phyloP scores from a whole-genome alignment of 2,797 vertebrate species.

The Rachycentron canadum region DNA sequence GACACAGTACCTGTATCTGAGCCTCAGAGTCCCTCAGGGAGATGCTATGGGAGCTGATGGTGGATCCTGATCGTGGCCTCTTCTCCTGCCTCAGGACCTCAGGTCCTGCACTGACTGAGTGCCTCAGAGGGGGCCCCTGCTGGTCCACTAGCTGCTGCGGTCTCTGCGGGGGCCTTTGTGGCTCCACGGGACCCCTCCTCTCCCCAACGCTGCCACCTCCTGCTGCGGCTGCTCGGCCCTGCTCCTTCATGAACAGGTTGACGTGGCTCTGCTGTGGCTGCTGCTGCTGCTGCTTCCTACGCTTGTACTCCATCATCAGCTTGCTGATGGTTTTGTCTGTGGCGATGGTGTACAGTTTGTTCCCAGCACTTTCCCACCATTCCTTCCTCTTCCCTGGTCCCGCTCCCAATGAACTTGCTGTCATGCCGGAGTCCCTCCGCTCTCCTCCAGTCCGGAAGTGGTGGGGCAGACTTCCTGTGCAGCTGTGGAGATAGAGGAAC shows the following conservation, averaged over 20 bases:
- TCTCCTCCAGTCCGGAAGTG: constrained; percentile 77
- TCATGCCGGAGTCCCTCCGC: constrained; percentile 42
- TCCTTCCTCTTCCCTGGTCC: constrained; percentile 88
- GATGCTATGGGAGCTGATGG: constrained; percentile 91
- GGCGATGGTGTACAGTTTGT: constrained; percentile 96
- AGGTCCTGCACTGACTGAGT: constrained; percentile 95
- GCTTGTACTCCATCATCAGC: constrained; percentile 96
- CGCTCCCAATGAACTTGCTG: constrained; percentile 30
- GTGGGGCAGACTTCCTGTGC: constrained; percentile 81
- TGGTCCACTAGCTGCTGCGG: constrained; percentile 95
- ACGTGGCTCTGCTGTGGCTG: constrained; percentile 89
- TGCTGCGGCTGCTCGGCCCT: constrained; percentile 54
- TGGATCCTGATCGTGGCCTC: constrained; percentile 92
- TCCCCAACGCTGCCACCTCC: constrained; percentile 72
- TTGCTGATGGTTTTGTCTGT: constrained; percentile 95
- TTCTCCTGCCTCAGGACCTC: constrained; percentile 95
- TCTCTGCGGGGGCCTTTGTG: constrained; percentile 87
- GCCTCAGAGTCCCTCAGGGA: constrained; percentile 92
- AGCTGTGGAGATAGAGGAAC: constrained; percentile 41
- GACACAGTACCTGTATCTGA: constrained; percentile 91
- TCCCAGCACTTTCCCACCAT: constrained; percentile 97
- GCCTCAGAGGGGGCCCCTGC: constrained; percentile 88
- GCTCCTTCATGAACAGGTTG: constrained; percentile 89
- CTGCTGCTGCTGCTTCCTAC: constrained; percentile 92
- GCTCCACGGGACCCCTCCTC: constrained; percentile 84